Evolutionary conservation across 2,113 vertebrate genomes (phyloP).

Genomic region (Sorex fumeus): DNA sequence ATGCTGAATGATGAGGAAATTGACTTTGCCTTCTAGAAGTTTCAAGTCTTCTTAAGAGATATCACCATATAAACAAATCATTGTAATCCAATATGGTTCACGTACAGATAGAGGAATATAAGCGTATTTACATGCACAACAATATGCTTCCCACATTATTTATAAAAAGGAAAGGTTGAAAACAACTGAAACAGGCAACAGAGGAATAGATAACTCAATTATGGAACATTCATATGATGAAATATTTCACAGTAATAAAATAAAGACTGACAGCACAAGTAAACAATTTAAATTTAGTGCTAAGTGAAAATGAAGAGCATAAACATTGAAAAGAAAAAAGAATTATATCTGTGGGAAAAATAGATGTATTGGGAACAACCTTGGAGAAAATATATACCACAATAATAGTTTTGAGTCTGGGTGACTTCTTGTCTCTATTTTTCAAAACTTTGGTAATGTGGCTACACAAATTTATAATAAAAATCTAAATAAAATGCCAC

Average conservation of each 20-base stretch:
- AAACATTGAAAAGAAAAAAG: not conserved
- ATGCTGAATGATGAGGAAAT: not conserved
- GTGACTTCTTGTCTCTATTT: not conserved
- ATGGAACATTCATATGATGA: not conserved
- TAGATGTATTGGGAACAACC: not conserved
- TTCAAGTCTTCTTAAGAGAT: not conserved
- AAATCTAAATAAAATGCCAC: conserved; percentile 51
- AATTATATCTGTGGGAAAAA: not conserved
- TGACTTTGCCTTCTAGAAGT: not conserved
- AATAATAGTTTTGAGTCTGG: not conserved
- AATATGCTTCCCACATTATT: not conserved
- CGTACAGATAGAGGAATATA: not conserved
- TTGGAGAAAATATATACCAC: too few relatives aligned
- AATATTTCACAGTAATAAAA: conserved; percentile 36
- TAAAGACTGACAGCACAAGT: not conserved
- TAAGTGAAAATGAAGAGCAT: not conserved
- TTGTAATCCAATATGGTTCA: not conserved
- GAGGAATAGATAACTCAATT: not conserved
- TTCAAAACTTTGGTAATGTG: conserved; percentile 28
- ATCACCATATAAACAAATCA: not conserved
- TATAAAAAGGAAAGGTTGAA: not conserved
- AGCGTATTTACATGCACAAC: not conserved
- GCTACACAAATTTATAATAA: conserved; percentile 42
- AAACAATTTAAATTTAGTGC: conserved; percentile 17
- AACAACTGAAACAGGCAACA: not conserved